These are phyloP conservation scores for Oasisia sp. DNA, from an alignment of 2,888 invertebrate species.

Conservation along the genomic window DNA sequence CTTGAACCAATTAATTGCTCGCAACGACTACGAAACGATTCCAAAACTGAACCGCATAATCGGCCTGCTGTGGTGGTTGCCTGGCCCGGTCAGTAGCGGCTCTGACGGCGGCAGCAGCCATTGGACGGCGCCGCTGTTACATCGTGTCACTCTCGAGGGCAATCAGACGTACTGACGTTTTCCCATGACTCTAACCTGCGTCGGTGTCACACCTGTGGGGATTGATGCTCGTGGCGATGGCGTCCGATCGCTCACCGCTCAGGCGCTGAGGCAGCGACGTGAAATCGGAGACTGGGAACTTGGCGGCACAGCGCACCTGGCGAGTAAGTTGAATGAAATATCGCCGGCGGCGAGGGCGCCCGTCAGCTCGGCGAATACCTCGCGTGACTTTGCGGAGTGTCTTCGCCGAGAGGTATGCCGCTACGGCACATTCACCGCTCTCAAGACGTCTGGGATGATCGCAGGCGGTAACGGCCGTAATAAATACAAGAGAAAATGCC, in stretches of 20 bases:
- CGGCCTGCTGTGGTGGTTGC: neutral
- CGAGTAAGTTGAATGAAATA: constrained; percentile 17
- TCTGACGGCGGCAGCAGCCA: neutral
- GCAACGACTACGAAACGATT: neutral
- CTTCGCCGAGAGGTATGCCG: constrained; percentile 17
- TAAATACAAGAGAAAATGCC: constrained; percentile 13
- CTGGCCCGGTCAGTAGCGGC: neutral
- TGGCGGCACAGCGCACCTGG: constrained; percentile 12
- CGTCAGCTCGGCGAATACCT: neutral
- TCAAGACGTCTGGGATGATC: neutral
- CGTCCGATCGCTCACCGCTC: neutral
- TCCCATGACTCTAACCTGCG: constrained; percentile 1
- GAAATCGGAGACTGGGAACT: constrained; percentile 9
- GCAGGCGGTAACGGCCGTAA: constrained; percentile 1
- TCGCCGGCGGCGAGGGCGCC: neutral
- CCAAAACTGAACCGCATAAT: neutral
- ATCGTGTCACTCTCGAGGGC: neutral
- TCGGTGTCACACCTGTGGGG: constrained; percentile 6
- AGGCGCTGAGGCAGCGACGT: neutral
- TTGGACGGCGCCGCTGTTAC: neutral
- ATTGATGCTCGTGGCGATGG: constrained; percentile 4
- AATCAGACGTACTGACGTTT: neutral
- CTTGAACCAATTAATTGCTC: neutral
- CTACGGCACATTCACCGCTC: neutral
- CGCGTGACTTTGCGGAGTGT: neutral